A percentile compares a stretch with the other conserved stretches of the same genome.
These are phyloP conservation scores for Drosophila ogumai DNA, from an alignment of 1,140 invertebrate species.

Conservation along the genomic window DNA sequence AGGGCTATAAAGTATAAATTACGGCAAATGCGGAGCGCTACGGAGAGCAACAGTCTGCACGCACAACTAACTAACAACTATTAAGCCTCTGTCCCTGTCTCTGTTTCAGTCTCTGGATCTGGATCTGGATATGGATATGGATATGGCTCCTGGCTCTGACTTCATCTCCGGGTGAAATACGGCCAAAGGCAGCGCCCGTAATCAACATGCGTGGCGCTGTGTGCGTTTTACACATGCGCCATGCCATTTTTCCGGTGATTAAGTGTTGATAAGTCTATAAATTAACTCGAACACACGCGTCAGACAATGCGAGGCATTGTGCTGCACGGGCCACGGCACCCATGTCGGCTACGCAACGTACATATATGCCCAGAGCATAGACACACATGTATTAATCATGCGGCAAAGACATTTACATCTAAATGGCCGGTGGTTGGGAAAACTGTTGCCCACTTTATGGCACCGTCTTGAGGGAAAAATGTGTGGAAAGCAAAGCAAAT, in stretches of 20 bases:
- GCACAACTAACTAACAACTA: conserved; percentile 83
- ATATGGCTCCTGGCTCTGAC: conserved; percentile 26
- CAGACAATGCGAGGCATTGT: conserved; percentile 30
- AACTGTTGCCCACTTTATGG: conserved; percentile 59
- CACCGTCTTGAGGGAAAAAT: not conserved
- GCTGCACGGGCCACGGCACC: conserved; percentile 12
- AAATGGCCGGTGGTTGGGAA: conserved; percentile 28
- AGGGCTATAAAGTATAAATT: conserved; percentile 82
- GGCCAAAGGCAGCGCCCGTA: conserved; percentile 48
- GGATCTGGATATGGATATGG: conserved; percentile 23
- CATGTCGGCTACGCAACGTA: conserved; percentile 36
- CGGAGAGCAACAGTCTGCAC: conserved; percentile 47
- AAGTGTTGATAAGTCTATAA: conserved; percentile 84
- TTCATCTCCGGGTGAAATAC: conserved; percentile 56
- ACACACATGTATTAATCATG: conserved; percentile 67
- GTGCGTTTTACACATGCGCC: conserved; percentile 59
- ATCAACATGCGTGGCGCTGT: conserved; percentile 79
- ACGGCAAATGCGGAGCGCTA: conserved; percentile 70
- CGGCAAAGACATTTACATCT: conserved; percentile 51
- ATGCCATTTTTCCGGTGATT: conserved; percentile 82
- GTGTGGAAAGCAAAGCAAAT: conserved; percentile 37
- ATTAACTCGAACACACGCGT: conserved; percentile 75
- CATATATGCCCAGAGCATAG: conserved; percentile 15
- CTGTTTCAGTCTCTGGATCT: conserved; percentile 18
- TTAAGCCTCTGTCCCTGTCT: conserved; percentile 59